Evolutionary conservation across 2,797 vertebrate species (phyloP).

Genomic region (Euphonia xanthogaster): DNA sequence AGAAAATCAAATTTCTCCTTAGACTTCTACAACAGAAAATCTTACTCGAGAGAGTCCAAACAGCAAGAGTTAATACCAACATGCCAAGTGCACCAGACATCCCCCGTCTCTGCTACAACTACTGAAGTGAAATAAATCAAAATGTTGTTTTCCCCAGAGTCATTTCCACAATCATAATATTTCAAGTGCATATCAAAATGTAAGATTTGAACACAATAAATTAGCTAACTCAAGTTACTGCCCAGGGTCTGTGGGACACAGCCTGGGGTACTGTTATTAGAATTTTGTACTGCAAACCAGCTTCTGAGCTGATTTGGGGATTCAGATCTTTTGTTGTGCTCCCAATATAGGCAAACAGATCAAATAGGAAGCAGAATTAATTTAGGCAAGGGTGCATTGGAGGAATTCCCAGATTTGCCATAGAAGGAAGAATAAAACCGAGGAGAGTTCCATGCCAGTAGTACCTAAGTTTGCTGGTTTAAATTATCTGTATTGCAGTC

Average conservation of each 20-base stretch:
- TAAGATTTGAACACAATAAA: background rate
- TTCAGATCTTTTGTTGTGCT: background rate
- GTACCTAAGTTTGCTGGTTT: background rate
- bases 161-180: background rate
- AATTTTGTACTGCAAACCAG: background rate
- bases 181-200: background rate
- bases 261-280: background rate
- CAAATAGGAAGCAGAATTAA: background rate
- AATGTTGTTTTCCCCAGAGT: background rate
- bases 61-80: background rate
- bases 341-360: background rate
- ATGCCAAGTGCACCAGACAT: background rate
- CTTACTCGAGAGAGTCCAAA: background rate
- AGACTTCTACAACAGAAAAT: background rate
- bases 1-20: background rate
- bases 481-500: background rate
- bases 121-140: background rate
- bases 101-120: background rate
- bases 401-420: slow-evolving; percentile 9
- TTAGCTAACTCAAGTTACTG: background rate
- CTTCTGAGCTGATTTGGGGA: background rate
- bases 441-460: background rate
- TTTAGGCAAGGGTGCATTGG: background rate
- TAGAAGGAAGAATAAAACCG: background rate
- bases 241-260: background rate